Evolutionary conservation across 2,888 invertebrate species (phyloP), one percentile per base, ranked within the genome.

Genomic region (Pasiphila rectangulata): DNA sequence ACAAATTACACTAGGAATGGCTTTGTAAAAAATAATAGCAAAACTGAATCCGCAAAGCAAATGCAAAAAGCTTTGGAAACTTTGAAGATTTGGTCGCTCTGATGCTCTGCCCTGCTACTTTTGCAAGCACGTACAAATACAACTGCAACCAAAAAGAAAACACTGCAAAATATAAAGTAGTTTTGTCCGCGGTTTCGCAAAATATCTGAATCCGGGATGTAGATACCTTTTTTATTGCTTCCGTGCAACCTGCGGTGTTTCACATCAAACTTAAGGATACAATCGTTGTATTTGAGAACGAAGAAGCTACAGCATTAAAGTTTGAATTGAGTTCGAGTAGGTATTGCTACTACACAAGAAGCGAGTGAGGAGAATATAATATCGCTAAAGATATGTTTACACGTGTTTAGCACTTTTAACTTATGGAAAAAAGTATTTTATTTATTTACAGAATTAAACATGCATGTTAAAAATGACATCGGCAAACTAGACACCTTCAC

Each of bases 1-100:
- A 71, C 69, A 69, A 69, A 69, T 70, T 63, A 63, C 62, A 56
- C 47, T 40, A 63, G 55, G 51, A 57, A 57, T 61, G 37, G 59
- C 51, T 57, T 56, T 51, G 47, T 60, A 53, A 59, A 60, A 64
- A 63, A 61, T 66, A 62, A 61, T 56, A 59, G 45, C 48, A 36
- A 49, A 49, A 49, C 41, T 41, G 46, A 42, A 49, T 40, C 44
- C 36, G 44, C 40, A 41, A 44, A 50, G 35, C 32, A 25, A 50
- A 50, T 23, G 38, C 35, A 48, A 48, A 49, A 47, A 38, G 17
- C 32, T n/a, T n/a, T n/a, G 39, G 24, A 44, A 55, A 51, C 44
- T 58, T 52, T 42, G 20, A 47, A 56, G 52, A 54, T 54, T 51
- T 48, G 35, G 56, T 51, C 58, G 54, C 49, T 36, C 44, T 39